phyloP scores from a whole-genome alignment of 2,888 invertebrate genomes.

The Calliopum simillimum region DNA sequence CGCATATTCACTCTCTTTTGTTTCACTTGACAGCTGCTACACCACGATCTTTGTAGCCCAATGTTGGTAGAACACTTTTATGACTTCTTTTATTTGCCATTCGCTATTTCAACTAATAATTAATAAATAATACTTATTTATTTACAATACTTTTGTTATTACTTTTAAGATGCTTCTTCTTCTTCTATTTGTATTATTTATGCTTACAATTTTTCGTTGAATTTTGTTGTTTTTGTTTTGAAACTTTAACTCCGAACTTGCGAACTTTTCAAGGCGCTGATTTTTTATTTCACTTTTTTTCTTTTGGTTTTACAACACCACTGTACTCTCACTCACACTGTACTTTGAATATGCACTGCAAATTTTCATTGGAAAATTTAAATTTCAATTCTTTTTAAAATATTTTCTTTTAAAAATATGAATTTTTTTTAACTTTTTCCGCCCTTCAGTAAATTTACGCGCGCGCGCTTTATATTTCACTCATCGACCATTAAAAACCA shows the following conservation, averaged over 20 bases:
- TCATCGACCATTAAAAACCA: not conserved
- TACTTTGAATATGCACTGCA: not conserved
- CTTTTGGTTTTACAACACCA: too few species aligned
- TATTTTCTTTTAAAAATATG: not conserved
- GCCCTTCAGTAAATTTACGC: not conserved
- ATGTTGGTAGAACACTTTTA: constrained; percentile 11
- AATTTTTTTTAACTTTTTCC: not conserved
- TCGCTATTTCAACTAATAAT: too few species aligned
- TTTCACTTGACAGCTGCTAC: constrained; percentile 1
- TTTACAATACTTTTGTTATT: too few species aligned
- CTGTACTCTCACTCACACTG: too few species aligned
- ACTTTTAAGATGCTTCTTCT: too few species aligned
- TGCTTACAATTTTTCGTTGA: not conserved
- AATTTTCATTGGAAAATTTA: not conserved
- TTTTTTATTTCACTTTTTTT: too few species aligned
- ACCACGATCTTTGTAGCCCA: not conserved
- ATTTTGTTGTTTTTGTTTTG: not conserved
- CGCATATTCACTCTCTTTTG: not conserved
- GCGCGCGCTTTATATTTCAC: not conserved
- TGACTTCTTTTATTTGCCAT: not conserved
- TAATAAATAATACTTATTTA: too few species aligned
- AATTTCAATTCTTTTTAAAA: not conserved
- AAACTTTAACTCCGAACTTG: too few species aligned
- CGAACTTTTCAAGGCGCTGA: too few species aligned
- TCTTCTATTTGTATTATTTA: not conserved